Conservation (phyloP, 1,140 invertebrate species). For the Polypedilum pembai region DNA sequence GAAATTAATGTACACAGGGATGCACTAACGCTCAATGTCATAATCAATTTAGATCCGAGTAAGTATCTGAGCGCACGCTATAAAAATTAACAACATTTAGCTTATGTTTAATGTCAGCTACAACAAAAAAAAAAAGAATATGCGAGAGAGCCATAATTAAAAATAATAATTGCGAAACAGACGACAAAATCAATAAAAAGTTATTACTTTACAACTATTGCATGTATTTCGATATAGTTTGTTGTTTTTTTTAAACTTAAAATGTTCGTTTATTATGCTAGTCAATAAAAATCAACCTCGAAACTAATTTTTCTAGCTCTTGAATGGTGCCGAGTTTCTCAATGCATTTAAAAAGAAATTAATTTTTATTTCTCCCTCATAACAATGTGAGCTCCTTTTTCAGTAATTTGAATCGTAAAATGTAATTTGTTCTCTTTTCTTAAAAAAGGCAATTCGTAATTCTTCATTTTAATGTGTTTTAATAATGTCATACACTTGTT, state of each 20-base stretch:
- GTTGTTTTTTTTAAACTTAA: too few relatives aligned
- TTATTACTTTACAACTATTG: neutral
- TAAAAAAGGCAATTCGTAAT: too few relatives aligned
- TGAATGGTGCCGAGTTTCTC: neutral
- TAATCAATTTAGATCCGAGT: neutral
- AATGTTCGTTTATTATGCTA: too few relatives aligned
- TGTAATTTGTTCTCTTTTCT: slow-evolving; percentile 1
- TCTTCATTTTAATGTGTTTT: neutral
- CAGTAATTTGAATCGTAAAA: slow-evolving; percentile 5
- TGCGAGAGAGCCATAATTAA: neutral
- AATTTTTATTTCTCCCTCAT: slow-evolving; percentile 1
- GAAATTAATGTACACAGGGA: slow-evolving; percentile 12
- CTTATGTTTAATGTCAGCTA: too few relatives aligned
- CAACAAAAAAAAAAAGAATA: too few relatives aligned
- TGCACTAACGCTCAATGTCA: neutral
- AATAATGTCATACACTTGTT: neutral
- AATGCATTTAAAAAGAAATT: neutral
- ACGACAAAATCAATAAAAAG: slow-evolving; percentile 12
- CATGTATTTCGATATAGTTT: neutral
- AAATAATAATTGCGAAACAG: neutral
- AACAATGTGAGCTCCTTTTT: neutral
- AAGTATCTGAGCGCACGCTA: neutral
- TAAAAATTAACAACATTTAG: too few relatives aligned
- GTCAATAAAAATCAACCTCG: too few relatives aligned
- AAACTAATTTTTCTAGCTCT: too few relatives aligned